phyloP scores from a whole-genome alignment of 2,797 vertebrate species.

The Myotis planiceps region DNA sequence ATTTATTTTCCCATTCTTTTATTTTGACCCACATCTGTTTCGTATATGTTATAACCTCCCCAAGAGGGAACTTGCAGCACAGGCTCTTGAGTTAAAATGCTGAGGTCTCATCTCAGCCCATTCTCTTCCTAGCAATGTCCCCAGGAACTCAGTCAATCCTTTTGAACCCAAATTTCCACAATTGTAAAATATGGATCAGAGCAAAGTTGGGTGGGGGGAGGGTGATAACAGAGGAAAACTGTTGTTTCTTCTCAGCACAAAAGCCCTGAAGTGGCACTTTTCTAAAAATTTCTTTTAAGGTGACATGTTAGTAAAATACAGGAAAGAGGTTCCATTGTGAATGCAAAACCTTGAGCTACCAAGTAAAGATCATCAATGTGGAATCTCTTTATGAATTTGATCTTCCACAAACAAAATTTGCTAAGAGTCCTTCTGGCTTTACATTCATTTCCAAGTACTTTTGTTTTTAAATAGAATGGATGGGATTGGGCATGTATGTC shows the following conservation, averaged over 20 bases:
- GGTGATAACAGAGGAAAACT: background rate
- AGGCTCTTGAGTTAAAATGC: background rate
- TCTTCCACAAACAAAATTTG: background rate
- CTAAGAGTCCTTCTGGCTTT: background rate
- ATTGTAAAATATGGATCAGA: background rate
- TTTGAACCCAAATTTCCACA: background rate
- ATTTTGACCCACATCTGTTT: conserved; percentile 74
- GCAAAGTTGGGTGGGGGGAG: background rate
- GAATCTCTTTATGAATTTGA: background rate
- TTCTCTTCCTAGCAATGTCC: background rate
- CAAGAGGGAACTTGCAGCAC: conserved; percentile 5
- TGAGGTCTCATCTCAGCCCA: background rate
- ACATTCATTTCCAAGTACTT: background rate
- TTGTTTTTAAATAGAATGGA: background rate
- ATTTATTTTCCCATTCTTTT: conserved; percentile 69
- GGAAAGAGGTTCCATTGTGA: background rate
- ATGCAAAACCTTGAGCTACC: background rate
- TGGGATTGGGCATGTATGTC: background rate
- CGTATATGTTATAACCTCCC: conserved; percentile 56
- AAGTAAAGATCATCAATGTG: background rate
- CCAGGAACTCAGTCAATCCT: background rate
- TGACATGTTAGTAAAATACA: background rate
- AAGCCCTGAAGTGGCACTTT: background rate
- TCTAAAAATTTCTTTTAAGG: background rate
- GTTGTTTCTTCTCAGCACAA: background rate